These are phyloP conservation scores for Theristus sp. DNA, from an alignment of 2,888 invertebrate species.

Conservation along the genomic window DNA sequence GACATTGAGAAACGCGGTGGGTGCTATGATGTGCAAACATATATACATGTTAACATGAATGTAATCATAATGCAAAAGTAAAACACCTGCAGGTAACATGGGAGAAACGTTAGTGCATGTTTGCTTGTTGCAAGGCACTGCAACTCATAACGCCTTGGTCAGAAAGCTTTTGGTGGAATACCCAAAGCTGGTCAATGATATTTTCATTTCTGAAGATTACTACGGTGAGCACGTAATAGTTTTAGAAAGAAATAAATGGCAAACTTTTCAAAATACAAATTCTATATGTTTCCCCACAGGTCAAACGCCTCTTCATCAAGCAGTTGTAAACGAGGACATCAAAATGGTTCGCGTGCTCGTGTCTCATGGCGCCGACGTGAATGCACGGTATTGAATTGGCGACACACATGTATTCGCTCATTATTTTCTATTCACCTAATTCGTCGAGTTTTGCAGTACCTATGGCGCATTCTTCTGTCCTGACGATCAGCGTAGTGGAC, in stretches of 20 bases:
- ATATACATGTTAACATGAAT: background rate
- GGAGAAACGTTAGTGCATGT: conserved; percentile 85
- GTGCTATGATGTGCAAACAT: background rate
- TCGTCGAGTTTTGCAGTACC: conserved; percentile 35
- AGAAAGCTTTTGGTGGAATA: conserved; percentile 73
- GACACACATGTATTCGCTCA: too few relatives aligned
- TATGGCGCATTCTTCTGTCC: conserved; percentile 86
- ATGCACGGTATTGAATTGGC: too few relatives aligned
- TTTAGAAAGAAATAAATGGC: too few relatives aligned
- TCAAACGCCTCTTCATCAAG: conserved; percentile 56
- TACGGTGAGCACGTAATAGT: too few relatives aligned
- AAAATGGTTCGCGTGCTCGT: conserved; percentile 86
- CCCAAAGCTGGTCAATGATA: conserved; percentile 84
- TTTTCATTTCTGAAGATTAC: conserved; percentile 87
- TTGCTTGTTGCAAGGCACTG: conserved; percentile 72
- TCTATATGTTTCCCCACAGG: background rate
- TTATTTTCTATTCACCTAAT: background rate
- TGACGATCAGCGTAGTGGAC: conserved; percentile 79
- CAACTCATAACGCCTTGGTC: conserved; percentile 74
- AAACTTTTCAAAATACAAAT: too few relatives aligned
- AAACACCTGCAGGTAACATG: conserved; percentile 65
- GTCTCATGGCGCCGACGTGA: conserved; percentile 71
- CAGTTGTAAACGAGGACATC: conserved; percentile 93
- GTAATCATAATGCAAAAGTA: too few relatives aligned
- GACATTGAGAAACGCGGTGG: conserved; percentile 53